These are phyloP conservation scores for Hippopotamus amphibius DNA, from an alignment of 2,113 vertebrate genomes.

Conservation along the genomic window DNA sequence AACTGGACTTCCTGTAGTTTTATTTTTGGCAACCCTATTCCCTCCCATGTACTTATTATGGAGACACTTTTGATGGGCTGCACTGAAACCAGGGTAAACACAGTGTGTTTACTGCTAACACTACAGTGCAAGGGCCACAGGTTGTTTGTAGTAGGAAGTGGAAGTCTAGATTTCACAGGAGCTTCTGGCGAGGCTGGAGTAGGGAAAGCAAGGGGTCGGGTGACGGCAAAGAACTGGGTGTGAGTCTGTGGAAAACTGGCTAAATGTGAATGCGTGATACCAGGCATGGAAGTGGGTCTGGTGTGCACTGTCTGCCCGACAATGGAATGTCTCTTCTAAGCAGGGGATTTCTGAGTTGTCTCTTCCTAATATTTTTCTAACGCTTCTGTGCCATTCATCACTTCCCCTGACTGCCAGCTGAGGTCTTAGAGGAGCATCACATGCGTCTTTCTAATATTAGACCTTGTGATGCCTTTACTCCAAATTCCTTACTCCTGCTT, in stretches of 20 bases:
- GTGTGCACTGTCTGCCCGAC: neutral
- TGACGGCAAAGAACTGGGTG: neutral
- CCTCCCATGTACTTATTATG: neutral
- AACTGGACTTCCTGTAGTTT: neutral
- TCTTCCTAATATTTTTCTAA: neutral
- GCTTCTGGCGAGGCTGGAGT: neutral
- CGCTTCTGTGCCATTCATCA: neutral
- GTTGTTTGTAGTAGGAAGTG: neutral
- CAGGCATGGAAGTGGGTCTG: neutral
- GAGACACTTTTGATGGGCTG: neutral
- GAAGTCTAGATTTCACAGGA: neutral
- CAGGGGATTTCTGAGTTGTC: neutral
- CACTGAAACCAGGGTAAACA: neutral
- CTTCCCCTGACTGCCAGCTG: neutral
- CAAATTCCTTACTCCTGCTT: conserved; percentile 40
- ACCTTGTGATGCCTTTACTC: neutral
- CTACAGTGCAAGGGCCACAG: neutral
- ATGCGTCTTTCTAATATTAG: neutral
- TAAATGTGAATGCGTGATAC: neutral
- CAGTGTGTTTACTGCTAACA: neutral
- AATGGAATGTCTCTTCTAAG: neutral
- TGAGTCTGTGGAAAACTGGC: neutral
- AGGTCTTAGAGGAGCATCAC: neutral
- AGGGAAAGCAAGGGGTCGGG: neutral
- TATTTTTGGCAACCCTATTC: neutral